phyloP scores from a whole-genome alignment of 1,140 invertebrate genomes.

The Papilio helenus region DNA sequence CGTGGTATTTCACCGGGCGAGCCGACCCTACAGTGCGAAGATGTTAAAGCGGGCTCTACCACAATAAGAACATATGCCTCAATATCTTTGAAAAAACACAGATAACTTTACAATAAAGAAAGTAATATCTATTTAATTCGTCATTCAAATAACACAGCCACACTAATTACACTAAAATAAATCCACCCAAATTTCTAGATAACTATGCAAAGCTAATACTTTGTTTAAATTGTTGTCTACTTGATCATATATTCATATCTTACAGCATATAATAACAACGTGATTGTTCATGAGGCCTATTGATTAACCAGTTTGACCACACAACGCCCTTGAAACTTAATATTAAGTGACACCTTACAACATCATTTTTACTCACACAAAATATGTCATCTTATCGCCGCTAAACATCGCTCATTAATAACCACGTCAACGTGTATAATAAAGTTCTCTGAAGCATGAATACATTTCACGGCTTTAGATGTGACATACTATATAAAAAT shows the following conservation, averaged over 20 bases:
- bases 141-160: background rate
- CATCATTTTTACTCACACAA: constrained; percentile 64
- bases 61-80: too few species aligned
- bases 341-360: constrained; percentile 67
- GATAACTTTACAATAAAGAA: background rate
- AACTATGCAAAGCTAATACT: background rate
- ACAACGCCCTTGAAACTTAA: constrained; percentile 66
- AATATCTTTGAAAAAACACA: background rate
- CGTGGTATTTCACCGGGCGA: too few species aligned
- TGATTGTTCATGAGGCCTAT: constrained; percentile 38
- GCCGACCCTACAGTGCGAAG: too few species aligned
- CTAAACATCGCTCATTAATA: constrained; percentile 59
- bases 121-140: background rate
- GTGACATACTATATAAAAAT: constrained; percentile 28
- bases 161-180: background rate
- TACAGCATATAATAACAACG: background rate
- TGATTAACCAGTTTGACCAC: constrained; percentile 64
- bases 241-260: background rate
- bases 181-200: background rate
- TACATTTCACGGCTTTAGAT: constrained; percentile 48
- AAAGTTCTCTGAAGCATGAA: constrained; percentile 45
- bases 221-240: background rate
- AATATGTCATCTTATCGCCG: constrained; percentile 60
- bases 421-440: constrained; percentile 56
- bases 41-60: too few species aligned